Conservation (phyloP, 2,113 vertebrate genomes). For the Podiceps cristatus region DNA sequence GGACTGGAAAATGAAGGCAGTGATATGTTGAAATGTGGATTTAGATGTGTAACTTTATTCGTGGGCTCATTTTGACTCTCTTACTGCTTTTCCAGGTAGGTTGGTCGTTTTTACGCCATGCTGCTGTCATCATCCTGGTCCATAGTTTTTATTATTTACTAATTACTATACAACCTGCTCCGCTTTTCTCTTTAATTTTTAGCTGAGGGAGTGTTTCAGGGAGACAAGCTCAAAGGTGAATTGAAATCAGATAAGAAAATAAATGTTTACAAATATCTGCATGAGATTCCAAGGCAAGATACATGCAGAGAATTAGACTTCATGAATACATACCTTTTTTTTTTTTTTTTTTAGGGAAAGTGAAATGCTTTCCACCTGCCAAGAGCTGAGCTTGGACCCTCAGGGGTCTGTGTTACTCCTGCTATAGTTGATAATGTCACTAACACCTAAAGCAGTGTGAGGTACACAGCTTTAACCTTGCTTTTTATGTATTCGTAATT, state of each 20-base stretch:
- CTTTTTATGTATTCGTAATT: not conserved
- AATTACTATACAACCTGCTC: not conserved
- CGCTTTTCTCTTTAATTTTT: not conserved
- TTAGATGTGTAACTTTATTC: not conserved
- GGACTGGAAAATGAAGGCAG: not conserved
- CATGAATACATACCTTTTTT: not conserved
- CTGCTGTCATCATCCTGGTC: not conserved
- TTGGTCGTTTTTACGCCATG: not conserved
- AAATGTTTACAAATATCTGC: constrained; percentile 6
- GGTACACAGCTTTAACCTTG: constrained; percentile 25
- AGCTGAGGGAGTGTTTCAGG: not conserved
- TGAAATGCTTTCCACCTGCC: constrained; percentile 22
- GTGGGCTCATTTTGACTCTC: not conserved
- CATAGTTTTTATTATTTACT: not conserved
- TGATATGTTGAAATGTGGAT: not conserved
- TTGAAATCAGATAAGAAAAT: constrained; percentile 16
- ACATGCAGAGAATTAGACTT: not conserved
- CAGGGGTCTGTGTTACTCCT: not conserved
- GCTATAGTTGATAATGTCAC: constrained; percentile 48
- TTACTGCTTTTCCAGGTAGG: not conserved
- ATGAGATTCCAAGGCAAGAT: not conserved
- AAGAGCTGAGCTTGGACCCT: constrained; percentile 19
- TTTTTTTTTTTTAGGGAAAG: not conserved
- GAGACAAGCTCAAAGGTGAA: constrained; percentile 1
- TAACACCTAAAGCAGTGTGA: constrained; percentile 16